Percentiles rank a stretch among this genome's conserved stretches.
These are phyloP conservation scores for Alauda arvensis DNA, from an alignment of 2,797 vertebrate genomes.

Conservation along the genomic window DNA sequence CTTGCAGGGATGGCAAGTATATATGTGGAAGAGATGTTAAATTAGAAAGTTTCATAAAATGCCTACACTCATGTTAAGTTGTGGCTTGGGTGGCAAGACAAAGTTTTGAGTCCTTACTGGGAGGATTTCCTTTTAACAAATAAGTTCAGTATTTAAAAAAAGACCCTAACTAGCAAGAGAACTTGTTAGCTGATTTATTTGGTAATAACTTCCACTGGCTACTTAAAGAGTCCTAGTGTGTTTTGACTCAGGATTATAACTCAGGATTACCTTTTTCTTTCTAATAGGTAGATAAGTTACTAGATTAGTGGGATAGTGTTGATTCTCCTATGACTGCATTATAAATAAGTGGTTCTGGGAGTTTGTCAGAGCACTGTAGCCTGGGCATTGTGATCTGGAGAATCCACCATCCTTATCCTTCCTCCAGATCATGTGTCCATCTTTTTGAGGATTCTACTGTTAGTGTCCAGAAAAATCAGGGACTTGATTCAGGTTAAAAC, in stretches of 20 bases:
- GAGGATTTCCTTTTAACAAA: background rate
- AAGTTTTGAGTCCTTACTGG: background rate
- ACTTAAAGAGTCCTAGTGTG: background rate
- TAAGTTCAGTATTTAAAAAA: background rate
- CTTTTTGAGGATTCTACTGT: background rate
- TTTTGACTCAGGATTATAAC: background rate
- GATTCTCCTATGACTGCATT: background rate
- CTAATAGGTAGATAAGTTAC: background rate
- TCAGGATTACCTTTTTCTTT: background rate
- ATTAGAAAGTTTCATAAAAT: background rate
- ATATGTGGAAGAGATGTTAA: background rate
- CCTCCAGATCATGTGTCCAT: background rate
- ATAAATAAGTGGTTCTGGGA: background rate
- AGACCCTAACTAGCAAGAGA: background rate
- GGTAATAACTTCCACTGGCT: background rate
- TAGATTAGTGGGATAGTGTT: background rate
- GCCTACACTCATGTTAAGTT: background rate
- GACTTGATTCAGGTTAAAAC: background rate
- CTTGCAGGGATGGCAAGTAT: background rate
- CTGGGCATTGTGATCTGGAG: background rate
- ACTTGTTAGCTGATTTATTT: background rate
- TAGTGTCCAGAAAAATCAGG: background rate
- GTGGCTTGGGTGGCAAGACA: background rate
- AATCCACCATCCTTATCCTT: background rate
- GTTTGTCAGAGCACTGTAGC: fast-evolving